Evolutionary conservation across 1,140 invertebrate species (phyloP).

Genomic region (Panulirus ornatus): DNA sequence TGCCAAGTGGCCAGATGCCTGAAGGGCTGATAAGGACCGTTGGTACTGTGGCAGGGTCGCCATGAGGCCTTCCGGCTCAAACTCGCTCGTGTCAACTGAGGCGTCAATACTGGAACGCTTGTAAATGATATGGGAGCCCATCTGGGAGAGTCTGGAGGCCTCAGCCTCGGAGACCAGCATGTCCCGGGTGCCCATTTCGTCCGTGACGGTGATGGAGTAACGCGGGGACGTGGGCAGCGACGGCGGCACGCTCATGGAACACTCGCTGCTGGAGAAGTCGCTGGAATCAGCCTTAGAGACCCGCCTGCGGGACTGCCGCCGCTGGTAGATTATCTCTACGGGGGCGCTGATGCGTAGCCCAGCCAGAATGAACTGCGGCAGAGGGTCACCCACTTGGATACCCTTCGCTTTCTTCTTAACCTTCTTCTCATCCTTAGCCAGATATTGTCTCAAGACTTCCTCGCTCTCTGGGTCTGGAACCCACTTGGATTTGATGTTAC

Average conservation of each 20-base stretch:
- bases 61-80: constrained; percentile 16
- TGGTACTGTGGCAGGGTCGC: constrained; percentile 35
- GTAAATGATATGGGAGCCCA: constrained; percentile 61
- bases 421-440: constrained; percentile 59
- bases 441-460: constrained; percentile 39
- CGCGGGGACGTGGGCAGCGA: constrained; percentile 72
- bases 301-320: constrained; percentile 41
- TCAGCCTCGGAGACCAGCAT: constrained; percentile 72
- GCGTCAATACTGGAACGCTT: constrained; percentile 67
- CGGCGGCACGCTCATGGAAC: constrained; percentile 67
- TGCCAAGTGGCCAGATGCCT: constrained; percentile 70
- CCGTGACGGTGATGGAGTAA: constrained; percentile 74
- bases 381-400: constrained; percentile 75
- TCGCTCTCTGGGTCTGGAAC: constrained; percentile 71
- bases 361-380: constrained; percentile 75
- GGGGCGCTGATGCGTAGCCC: constrained; percentile 72
- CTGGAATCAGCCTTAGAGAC: constrained; percentile 74
- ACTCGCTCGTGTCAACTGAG: constrained; percentile 65
- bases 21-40: constrained; percentile 71
- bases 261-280: constrained; percentile 73
- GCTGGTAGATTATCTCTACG: constrained; percentile 70
- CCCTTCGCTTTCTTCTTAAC: constrained; percentile 70
- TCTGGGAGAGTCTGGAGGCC: constrained; percentile 57
- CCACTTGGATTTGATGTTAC: constrained; percentile 89
- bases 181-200: constrained; percentile 72